Conservation (phyloP, 30 jellyfish, hydroid and myxozoan species). For the Catostylus mosaicus region DNA sequence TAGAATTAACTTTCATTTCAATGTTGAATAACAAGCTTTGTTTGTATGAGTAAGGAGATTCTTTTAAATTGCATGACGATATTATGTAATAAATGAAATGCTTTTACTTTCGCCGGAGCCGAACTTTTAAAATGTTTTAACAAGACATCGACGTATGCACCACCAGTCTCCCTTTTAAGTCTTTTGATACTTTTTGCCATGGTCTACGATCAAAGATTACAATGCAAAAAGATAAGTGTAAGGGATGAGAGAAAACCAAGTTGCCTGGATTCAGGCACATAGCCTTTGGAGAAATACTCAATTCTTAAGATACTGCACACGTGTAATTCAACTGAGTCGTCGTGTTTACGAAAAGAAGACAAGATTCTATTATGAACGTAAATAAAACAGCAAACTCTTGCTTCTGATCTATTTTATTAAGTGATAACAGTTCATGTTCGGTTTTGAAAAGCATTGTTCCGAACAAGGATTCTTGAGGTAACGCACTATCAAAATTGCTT, state of each 20-base stretch:
- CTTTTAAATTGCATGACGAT: background rate
- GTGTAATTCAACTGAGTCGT: background rate
- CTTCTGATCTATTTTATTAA: no score
- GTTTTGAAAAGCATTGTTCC: no score
- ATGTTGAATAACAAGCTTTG: background rate
- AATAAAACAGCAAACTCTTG: background rate
- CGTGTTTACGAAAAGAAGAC: background rate
- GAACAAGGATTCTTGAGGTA: no score
- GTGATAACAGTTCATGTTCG: no score
- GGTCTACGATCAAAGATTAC: conserved; percentile 22
- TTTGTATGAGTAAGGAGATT: background rate
- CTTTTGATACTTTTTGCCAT: background rate
- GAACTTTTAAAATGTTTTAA: background rate
- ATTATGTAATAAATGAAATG: background rate
- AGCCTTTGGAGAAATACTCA: background rate
- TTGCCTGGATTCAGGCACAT: background rate
- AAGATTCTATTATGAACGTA: background rate
- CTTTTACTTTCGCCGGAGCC: conserved; percentile 14
- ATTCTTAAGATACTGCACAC: background rate
- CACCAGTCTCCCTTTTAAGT: background rate
- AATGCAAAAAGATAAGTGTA: background rate
- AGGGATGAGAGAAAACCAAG: background rate
- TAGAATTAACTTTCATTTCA: no score
- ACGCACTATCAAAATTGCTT: no score
- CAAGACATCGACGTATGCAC: background rate